These are phyloP conservation scores for Meloe dianella DNA, from an alignment of 2,888 invertebrate genomes.

Conservation along the genomic window DNA sequence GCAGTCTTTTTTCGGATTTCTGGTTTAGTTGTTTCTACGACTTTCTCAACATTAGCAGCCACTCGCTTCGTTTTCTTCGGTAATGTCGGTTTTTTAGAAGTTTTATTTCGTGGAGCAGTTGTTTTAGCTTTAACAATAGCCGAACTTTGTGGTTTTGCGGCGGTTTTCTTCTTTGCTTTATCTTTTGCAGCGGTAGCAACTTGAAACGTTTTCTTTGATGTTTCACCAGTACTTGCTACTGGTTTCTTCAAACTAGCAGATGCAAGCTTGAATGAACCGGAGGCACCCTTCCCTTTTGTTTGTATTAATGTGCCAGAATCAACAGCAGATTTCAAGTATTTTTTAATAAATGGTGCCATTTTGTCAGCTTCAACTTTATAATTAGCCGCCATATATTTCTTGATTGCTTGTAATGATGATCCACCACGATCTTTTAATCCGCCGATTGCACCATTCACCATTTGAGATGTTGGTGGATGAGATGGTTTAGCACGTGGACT, in stretches of 20 bases:
- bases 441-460: conserved; percentile 66
- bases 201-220: conserved; percentile 8
- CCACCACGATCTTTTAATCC: conserved; percentile 65
- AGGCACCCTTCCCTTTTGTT: conserved; percentile 64
- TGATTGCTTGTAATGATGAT: conserved; percentile 65
- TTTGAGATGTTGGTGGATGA: conserved; percentile 62
- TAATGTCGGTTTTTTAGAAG: background rate
- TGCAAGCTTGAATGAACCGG: conserved; percentile 62
- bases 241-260: conserved; percentile 31
- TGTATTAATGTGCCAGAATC: conserved; percentile 62
- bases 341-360: conserved; percentile 65
- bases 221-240: background rate
- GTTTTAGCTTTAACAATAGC: background rate
- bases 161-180: too few relatives aligned
- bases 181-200: background rate
- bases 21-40: too few relatives aligned
- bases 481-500: conserved; percentile 28
- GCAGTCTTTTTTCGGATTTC: background rate
- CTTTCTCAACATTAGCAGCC: too few relatives aligned
- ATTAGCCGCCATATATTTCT: conserved; percentile 67
- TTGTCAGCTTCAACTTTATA: conserved; percentile 68
- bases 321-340: conserved; percentile 66
- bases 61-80: too few relatives aligned
- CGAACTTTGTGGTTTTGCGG: too few relatives aligned
- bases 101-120: too few relatives aligned